Conservation (phyloP, 2,888 invertebrate species). For the Peribatodes rhomboidaria region DNA sequence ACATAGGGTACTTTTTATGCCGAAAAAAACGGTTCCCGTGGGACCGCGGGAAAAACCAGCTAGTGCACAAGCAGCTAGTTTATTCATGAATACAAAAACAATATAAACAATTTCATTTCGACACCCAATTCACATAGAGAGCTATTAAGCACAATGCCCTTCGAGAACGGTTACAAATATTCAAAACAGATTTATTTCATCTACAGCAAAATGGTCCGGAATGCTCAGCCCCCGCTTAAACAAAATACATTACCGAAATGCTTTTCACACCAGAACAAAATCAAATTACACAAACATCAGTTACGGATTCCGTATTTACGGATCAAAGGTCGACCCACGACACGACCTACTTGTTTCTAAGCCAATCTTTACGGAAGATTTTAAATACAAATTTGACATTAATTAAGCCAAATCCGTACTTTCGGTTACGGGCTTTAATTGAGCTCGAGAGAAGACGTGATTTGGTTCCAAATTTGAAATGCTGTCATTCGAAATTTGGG, state of each 20-base stretch:
- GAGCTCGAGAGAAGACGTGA: conserved; percentile 20
- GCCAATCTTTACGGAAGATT: conserved; percentile 46
- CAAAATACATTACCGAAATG: conserved; percentile 5
- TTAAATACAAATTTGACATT: conserved; percentile 38
- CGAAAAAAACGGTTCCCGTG: no score
- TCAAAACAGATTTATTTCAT: no score
- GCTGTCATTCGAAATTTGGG: background rate
- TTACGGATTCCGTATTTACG: conserved; percentile 21
- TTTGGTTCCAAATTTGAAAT: conserved; percentile 5
- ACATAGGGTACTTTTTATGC: no score
- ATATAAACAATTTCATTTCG: no score
- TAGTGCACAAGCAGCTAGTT: no score
- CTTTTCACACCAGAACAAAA: conserved; percentile 32
- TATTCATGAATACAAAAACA: no score
- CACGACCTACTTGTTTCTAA: conserved; percentile 53
- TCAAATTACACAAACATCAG: conserved; percentile 35
- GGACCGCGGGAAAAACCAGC: no score
- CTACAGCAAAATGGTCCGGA: no score
- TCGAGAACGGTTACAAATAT: no score
- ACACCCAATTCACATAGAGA: no score
- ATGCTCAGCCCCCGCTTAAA: background rate
- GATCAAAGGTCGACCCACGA: conserved; percentile 51
- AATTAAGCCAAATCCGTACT: conserved; percentile 31
- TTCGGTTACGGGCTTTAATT: conserved; percentile 35
- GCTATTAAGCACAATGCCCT: no score